Percentiles rank a stretch among this genome's conserved stretches.
phyloP scores from a whole-genome alignment of 23 tunicate species.

The Clavelina lepadiformis region DNA sequence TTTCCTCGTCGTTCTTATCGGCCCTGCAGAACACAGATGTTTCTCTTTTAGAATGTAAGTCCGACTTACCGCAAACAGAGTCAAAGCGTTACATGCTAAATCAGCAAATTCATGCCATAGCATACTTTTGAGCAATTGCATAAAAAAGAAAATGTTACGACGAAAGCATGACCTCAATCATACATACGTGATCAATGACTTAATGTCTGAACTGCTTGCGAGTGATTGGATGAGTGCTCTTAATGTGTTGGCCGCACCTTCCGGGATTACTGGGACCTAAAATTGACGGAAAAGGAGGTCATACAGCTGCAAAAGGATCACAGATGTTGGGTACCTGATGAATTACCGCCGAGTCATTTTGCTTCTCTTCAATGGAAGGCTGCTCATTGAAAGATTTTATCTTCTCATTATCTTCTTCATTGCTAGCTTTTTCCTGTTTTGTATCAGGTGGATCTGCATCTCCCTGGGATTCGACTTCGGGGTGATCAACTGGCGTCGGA shows the following conservation, averaged over 20 bases:
- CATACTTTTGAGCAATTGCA: no score
- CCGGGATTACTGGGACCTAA: constrained; percentile 62
- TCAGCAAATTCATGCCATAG: no score
- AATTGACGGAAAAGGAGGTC: background rate
- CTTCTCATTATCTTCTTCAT: background rate
- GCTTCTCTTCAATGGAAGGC: background rate
- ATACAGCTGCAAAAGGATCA: background rate
- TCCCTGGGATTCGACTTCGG: background rate
- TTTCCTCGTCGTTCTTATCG: no score
- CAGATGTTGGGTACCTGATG: background rate
- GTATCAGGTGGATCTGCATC: background rate
- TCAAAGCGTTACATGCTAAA: no score
- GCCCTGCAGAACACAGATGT: no score
- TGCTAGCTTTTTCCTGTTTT: background rate
- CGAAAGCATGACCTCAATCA: no score
- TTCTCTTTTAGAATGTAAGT: no score
- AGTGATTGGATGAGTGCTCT: constrained; percentile 62
- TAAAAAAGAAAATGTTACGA: no score
- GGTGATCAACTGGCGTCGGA: background rate
- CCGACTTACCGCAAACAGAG: no score
- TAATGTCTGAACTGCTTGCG: constrained; percentile 27
- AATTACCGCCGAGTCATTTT: no score
- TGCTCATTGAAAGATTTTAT: no score
- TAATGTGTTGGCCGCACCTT: constrained; percentile 71
- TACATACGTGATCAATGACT: constrained; percentile 29